Base-by-base conservation (phyloP, 2,888 invertebrate species). In the Aspidiotus destructor region DNA sequence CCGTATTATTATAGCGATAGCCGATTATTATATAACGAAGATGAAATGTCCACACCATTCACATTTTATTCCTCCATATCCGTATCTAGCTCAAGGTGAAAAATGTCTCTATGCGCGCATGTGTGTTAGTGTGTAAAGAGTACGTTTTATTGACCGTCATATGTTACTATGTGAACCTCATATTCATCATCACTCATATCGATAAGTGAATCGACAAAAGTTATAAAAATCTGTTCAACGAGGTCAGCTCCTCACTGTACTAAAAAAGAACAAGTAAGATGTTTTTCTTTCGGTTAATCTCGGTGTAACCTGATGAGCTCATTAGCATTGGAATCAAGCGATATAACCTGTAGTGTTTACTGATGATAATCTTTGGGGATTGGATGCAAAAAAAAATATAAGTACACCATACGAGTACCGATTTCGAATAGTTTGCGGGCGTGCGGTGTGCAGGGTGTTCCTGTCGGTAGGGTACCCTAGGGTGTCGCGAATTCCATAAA, bases 1-100 rank as follows among this genome's bases (percentile, higher is more conserved):
- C 28, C 28, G 28, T 28, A 28, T 28, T 28, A 28, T 28, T 28
- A 28, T 28, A 28, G 28, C 28, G 28, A 28, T 28, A 28, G 28
- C 28, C 17, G 40, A 60, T 57, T 60, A 60, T 60, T 60, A 60
- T 13, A 40, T 60, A 60, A 60, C 40, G 60, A 60, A 60, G 60
- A 60, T 60, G 57, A 60, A 28, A 60, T 40, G 60, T 60, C 60
- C 60, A 60, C 60, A 28, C 28, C 28, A 41, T 60, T 60, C 13
- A 11, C 13, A n/a, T 16, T 60, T 28, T 28, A 40, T 60, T 28
- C 60, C 60, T 60, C 60, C 60, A 41, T 40, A 15, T 55, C 55
- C 17, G 16, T 55, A 55, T 55, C 55, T 55, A 55, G 55, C 55
- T 55, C 55, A 55, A 55, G 55, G 55, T 55, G 16, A 55, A 55